These are phyloP conservation scores for Coleophora deauratella DNA, from an alignment of 2,888 invertebrate genomes.

Conservation along the genomic window DNA sequence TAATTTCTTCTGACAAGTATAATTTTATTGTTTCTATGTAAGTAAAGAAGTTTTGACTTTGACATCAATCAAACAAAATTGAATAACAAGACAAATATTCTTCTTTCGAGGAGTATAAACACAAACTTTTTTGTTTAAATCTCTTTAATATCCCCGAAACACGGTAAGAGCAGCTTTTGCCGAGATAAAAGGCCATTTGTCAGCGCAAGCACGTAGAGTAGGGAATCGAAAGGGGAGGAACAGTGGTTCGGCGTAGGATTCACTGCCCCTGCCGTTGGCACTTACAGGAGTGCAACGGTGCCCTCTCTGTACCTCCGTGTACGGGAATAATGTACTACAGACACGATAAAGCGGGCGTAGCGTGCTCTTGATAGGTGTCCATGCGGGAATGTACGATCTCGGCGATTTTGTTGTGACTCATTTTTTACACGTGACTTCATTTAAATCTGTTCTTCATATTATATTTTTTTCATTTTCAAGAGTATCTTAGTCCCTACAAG, in stretches of 20 bases:
- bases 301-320: slow-evolving; percentile 8
- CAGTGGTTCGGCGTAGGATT: slow-evolving; percentile 12
- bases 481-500: too few relatives aligned
- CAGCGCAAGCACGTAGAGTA: slow-evolving; percentile 8
- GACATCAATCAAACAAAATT: neutral
- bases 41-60: too few relatives aligned
- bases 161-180: neutral
- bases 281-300: slow-evolving; percentile 15
- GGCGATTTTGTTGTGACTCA: too few relatives aligned
- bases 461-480: neutral
- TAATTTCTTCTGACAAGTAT: too few relatives aligned
- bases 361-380: too few relatives aligned
- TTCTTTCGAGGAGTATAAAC: too few relatives aligned
- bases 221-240: slow-evolving; percentile 12
- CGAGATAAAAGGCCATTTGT: slow-evolving; percentile 7
- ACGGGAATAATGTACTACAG: neutral
- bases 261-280: slow-evolving; percentile 20
- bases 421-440: too few relatives aligned
- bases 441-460: too few relatives aligned
- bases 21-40: too few relatives aligned
- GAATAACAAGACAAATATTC: too few relatives aligned
- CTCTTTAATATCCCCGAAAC: neutral
- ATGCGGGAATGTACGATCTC: too few relatives aligned
- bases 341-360: neutral
- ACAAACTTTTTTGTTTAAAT: neutral